Evolutionary conservation across 2,797 vertebrate genomes (phyloP), one percentile per base, ranked within the genome.

Genomic region (Enoplosus armatus): DNA sequence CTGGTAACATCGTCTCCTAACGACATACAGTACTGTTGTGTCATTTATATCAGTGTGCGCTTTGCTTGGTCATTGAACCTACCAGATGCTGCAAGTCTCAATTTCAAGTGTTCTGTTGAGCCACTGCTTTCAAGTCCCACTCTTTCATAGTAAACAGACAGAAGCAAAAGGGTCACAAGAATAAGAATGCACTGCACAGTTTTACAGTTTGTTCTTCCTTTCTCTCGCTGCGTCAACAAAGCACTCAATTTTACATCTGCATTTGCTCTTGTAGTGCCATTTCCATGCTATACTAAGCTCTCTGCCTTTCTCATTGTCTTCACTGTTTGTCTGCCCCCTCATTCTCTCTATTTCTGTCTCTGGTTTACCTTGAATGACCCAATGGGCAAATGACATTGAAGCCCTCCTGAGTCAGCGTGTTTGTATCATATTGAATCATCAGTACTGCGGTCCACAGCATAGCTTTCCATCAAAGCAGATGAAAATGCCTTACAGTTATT

Each of bases 351-450:
- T 80, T 79, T 61, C 37, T 4, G 47, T 65, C 67, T 67, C 71
- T 26, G 56, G 14, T 74, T 80, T 74, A 81, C 86, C 79, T 86
- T 82, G 65, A 75, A 51, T 45, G 64, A 85, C 86, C 75, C 43
- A 77, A 61, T 47, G 50, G 61, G 55, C 47, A 67, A 72, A 87
- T 85, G 75, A 87, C 80, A 81, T 82, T 85, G 83, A 84, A 79
- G 69, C 71, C 58, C 3, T 73, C 43, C 67, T 74, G 72, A 83
- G 65, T 89, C 84, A 83, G 86, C 83, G 72, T 56, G 62, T 64
- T 75, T 37, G 15, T 53, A 74, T 83, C 74, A 66, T 29, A 4
- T 50, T 75, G 54, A 83, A 54, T 87, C 83, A 73, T 74, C 71
- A 41, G 74, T 80, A 67, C 65, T 75, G 54, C 18, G 18, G 45